phyloP scores from a whole-genome alignment of 2,888 invertebrate species.

The Aplocera efformata region DNA sequence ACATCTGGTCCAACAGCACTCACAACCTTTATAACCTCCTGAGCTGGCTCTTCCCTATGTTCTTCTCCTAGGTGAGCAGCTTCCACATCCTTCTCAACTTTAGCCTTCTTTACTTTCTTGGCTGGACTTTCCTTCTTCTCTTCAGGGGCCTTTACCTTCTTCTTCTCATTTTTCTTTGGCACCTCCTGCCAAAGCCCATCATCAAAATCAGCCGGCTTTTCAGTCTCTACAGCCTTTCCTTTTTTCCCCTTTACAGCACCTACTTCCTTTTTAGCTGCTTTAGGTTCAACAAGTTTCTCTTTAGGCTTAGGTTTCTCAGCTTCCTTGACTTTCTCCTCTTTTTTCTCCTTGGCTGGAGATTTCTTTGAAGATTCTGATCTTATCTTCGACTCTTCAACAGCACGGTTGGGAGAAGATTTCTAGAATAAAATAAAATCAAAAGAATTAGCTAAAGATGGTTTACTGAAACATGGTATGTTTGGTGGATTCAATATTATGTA shows the following conservation, averaged over 20 bases:
- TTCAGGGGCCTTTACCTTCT: conserved; percentile 82
- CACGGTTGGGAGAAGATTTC: conserved; percentile 83
- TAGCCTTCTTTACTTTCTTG: conserved; percentile 68
- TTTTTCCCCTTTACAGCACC: conserved; percentile 79
- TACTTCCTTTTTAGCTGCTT: conserved; percentile 66
- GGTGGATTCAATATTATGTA: conserved; percentile 2
- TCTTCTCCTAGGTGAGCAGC: conserved; percentile 47
- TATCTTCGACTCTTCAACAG: conserved; percentile 79
- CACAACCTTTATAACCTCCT: conserved; percentile 69
- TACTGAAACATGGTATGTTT: background rate
- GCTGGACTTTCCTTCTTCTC: conserved; percentile 79
- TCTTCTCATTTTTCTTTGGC: conserved; percentile 85
- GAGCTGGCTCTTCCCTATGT: conserved; percentile 46
- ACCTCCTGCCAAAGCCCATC: conserved; percentile 89
- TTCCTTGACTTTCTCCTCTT: conserved; percentile 78
- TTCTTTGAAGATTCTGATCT: conserved; percentile 81
- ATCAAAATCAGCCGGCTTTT: conserved; percentile 87
- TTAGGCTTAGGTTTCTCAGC: conserved; percentile 73
- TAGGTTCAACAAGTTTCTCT: conserved; percentile 57
- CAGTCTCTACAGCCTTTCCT: conserved; percentile 74
- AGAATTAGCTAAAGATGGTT: background rate
- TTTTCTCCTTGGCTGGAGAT: conserved; percentile 76
- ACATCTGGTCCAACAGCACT: conserved; percentile 65
- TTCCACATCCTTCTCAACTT: conserved; percentile 58
- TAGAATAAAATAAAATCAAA: conserved; percentile 41